These are phyloP conservation scores for Idaea dimidiata DNA, from an alignment of 2,888 invertebrate genomes.

Conservation along the genomic window DNA sequence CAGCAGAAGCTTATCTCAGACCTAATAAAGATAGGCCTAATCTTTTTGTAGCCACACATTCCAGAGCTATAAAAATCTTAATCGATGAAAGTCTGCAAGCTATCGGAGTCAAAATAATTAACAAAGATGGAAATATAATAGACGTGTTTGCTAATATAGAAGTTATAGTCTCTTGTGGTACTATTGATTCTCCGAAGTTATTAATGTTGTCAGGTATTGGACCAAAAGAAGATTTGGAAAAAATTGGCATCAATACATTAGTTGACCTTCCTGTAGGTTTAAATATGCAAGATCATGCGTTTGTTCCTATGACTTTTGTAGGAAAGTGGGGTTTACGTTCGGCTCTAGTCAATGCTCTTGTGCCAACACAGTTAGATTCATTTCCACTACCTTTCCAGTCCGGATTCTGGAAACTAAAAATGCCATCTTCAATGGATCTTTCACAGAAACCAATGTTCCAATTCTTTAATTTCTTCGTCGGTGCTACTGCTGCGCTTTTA, in stretches of 20 bases:
- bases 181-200: slow-evolving; percentile 61
- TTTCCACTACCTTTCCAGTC: slow-evolving; percentile 53
- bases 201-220: slow-evolving; percentile 67
- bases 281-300: slow-evolving; percentile 62
- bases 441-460: slow-evolving; percentile 54
- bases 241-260: slow-evolving; percentile 44
- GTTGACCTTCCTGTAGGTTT: slow-evolving; percentile 63
- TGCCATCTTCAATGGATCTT: slow-evolving; percentile 18
- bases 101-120: slow-evolving; percentile 52
- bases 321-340: slow-evolving; percentile 47
- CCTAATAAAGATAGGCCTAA: slow-evolving; percentile 48
- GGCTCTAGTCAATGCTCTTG: slow-evolving; percentile 52
- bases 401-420: slow-evolving; percentile 49
- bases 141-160: slow-evolving; percentile 52
- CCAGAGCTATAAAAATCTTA: slow-evolving; percentile 55
- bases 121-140: slow-evolving; percentile 37
- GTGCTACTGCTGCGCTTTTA: slow-evolving; percentile 48
- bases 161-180: slow-evolving; percentile 62
- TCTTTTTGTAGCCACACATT: slow-evolving; percentile 52
- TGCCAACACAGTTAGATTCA: slow-evolving; percentile 36
- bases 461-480: slow-evolving; percentile 54
- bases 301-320: slow-evolving; percentile 43
- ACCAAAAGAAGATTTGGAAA: slow-evolving; percentile 46
- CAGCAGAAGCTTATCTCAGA: slow-evolving; percentile 60
- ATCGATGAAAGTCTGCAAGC: slow-evolving; percentile 45